Base-by-base conservation (phyloP, 37 sponge, comb jelly and placozoan genomes). In the Petrosia ficiformis region DNA sequence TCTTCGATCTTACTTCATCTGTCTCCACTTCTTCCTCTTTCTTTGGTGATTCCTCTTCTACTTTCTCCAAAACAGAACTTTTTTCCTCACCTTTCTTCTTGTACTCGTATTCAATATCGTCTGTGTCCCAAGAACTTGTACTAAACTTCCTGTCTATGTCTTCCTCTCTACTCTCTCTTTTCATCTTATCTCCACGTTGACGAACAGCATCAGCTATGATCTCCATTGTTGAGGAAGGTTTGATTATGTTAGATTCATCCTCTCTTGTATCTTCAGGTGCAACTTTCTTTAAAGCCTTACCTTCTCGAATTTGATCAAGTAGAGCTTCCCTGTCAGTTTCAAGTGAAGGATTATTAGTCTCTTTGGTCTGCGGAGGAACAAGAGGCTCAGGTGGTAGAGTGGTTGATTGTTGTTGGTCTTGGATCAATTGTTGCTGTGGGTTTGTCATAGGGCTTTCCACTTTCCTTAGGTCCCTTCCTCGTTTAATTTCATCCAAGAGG, bases 401-500 rank as follows among this genome's bases (percentile, higher is more conserved):
- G n/a, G n/a, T n/a, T n/a, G n/a, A n/a, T n/a, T n/a, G n/a, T n/a
- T n/a, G n/a, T n/a, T n/a, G n/a, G n/a, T n/a, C n/a, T n/a, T n/a
- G n/a, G 8, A 48, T 48, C 14, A 48, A 19, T 48, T 14, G 14
- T 19, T 14, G 14, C 14, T 48, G 8, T 48, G 54, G 14, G 54
- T 48, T 48, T 48, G 8, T 14, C 8, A 8, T 48, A 14, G 54
- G 54, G 8, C 14, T 14, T 19, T 14, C 54, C 14, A 48, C 14
- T 48, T 48, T 48, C 54, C 14, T 48, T 48, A 48, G 14, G 54
- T 48, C 54, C 14, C 54, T 48, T 14, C 54, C 54, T 61, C 6
- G 22, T 71, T 63, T 79, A 43, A 89, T 89, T 52, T 89, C 71
- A 2, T 79, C 75, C 28, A 89, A 42, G 8, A 89, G 75, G 0